These are phyloP conservation scores for Megalopta genalis DNA, from an alignment of 1,140 invertebrate genomes.

Conservation along the genomic window DNA sequence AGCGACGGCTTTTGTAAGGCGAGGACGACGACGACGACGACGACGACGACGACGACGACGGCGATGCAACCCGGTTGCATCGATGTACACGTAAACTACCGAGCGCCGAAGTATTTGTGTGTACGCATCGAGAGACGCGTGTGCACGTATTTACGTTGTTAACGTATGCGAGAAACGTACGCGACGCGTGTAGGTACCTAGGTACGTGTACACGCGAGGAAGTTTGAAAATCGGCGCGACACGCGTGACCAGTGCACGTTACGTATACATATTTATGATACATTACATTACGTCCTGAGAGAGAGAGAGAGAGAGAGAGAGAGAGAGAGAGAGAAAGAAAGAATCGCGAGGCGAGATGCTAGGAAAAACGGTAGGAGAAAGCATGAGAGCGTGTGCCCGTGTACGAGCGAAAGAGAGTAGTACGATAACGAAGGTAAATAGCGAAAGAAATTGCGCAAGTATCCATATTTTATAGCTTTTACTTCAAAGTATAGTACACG, in stretches of 20 bases:
- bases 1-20: slow-evolving; percentile 52
- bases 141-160: background rate
- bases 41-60: slow-evolving; percentile 13
- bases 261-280: too few relatives aligned
- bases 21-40: slow-evolving; percentile 21
- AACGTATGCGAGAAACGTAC: too few relatives aligned
- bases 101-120: background rate
- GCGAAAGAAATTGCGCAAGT: slow-evolving; percentile 45
- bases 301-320: too few relatives aligned
- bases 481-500: slow-evolving; percentile 64
- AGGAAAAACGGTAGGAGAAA: background rate
- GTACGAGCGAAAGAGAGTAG: background rate
- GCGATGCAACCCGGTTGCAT: slow-evolving; percentile 42
- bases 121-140: slow-evolving; percentile 37
- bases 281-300: too few relatives aligned
- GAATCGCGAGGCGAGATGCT: background rate
- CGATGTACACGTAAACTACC: too few relatives aligned
- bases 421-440: background rate
- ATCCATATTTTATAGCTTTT: slow-evolving; percentile 76
- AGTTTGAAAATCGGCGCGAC: too few relatives aligned
- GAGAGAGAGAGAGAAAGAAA: background rate
- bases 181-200: too few relatives aligned
- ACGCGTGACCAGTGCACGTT: too few relatives aligned
- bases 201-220: too few relatives aligned
- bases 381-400: background rate